Conservation (phyloP, 2,888 invertebrate species). For the Dolichopus griseipennis region DNA sequence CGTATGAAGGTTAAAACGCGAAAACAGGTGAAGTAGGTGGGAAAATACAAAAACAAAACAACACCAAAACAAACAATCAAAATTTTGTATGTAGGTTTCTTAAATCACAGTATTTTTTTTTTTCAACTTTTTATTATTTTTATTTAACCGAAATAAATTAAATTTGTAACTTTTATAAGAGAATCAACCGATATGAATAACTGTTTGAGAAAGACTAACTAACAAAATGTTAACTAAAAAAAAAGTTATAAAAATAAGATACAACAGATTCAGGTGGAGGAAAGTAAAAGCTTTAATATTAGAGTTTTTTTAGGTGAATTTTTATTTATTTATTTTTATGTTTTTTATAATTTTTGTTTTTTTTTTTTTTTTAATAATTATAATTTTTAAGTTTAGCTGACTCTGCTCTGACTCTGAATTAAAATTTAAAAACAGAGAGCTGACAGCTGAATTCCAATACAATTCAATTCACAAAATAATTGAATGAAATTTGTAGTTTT, state of each 20-base stretch:
- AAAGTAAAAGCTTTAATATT: not conserved
- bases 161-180: too few relatives aligned
- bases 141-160: not conserved
- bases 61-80: not conserved
- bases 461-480: not conserved
- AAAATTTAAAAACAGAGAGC: not conserved
- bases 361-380: too few relatives aligned
- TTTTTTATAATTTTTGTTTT: not conserved
- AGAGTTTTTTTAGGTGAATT: not conserved
- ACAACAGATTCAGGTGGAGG: not conserved
- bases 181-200: not conserved
- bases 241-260: not conserved
- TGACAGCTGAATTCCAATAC: too few relatives aligned
- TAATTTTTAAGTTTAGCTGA: too few relatives aligned
- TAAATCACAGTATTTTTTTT: not conserved
- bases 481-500: too few relatives aligned
- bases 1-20: slow-evolving; percentile 1
- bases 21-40: slow-evolving; percentile 5
- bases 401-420: too few relatives aligned
- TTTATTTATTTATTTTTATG: not conserved
- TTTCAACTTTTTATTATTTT: not conserved
- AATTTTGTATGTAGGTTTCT: not conserved
- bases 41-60: not conserved
- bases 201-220: not conserved
- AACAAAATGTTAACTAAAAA: not conserved